Conservation (phyloP, 2,113 vertebrate species). For the Periophthalmus modestus region DNA sequence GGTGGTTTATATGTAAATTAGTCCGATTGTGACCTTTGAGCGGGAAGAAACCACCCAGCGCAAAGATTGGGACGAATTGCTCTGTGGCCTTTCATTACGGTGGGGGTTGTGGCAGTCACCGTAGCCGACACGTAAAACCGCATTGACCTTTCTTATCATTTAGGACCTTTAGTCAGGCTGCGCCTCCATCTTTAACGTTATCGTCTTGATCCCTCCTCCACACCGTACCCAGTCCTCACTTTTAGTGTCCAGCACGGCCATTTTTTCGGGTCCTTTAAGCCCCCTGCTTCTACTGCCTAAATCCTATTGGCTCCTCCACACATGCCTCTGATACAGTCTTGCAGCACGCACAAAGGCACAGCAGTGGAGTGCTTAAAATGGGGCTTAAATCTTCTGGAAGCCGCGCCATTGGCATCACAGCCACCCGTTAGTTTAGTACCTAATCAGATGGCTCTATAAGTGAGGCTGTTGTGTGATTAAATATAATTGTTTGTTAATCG, state of each 20-base stretch:
- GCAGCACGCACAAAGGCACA: slow-evolving; percentile 50
- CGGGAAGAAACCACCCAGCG: slow-evolving; percentile 29
- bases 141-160: slow-evolving; percentile 76
- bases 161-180: slow-evolving; percentile 77
- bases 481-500: background rate
- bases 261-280: slow-evolving; percentile 55
- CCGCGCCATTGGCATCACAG: too few relatives aligned
- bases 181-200: slow-evolving; percentile 76
- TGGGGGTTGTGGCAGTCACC: slow-evolving; percentile 62
- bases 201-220: slow-evolving; percentile 58
- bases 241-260: slow-evolving; percentile 63
- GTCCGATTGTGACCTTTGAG: slow-evolving; percentile 54
- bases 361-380: background rate
- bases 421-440: background rate
- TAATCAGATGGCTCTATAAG: background rate
- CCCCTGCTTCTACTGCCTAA: slow-evolving; percentile 35
- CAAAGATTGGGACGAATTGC: slow-evolving; percentile 40
- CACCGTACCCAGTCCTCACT: slow-evolving; percentile 41
- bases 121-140: slow-evolving; percentile 69
- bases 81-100: slow-evolving; percentile 69
- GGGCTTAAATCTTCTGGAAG: background rate
- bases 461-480: background rate
- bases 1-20: slow-evolving; percentile 60
- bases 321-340: slow-evolving; percentile 40
- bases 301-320: slow-evolving; percentile 69